Evolutionary conservation across 2,888 invertebrate genomes (phyloP).

Genomic region (Abrostola tripartita): DNA sequence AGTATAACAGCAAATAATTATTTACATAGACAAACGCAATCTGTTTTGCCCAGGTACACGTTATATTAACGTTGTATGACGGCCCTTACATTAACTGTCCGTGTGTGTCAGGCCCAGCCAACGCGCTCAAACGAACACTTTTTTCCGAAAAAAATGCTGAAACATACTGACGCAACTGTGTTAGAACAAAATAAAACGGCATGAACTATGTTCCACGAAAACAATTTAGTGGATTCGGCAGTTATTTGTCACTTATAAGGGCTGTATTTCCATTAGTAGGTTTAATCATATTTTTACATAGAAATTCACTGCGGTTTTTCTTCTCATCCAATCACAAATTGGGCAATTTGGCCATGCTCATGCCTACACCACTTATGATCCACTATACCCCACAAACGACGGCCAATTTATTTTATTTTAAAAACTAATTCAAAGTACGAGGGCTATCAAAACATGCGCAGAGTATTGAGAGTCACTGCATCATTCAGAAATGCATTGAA

Average conservation of each 20-base stretch:
- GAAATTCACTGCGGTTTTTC: conserved; percentile 1
- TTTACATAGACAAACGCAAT: not conserved
- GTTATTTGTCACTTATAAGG: conserved; percentile 21
- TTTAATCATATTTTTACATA: not conserved
- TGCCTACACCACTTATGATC: not conserved
- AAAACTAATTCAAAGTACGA: conserved; percentile 48
- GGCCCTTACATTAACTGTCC: conserved; percentile 44
- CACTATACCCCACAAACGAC: conserved; percentile 38
- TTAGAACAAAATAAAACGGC: conserved; percentile 59
- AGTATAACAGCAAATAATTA: not conserved
- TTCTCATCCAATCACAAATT: conserved; percentile 34
- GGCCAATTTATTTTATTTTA: conserved; percentile 34
- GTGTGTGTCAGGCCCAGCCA: conserved; percentile 60
- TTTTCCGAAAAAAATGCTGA: conserved; percentile 57
- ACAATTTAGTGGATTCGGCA: conserved; percentile 38
- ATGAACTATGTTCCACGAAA: conserved; percentile 28
- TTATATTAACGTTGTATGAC: conserved; percentile 29
- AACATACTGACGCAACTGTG: conserved; percentile 63
- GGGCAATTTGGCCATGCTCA: conserved; percentile 28
- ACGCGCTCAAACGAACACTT: conserved; percentile 54
- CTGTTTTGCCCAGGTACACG: conserved; percentile 5
- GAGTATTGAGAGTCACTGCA: conserved; percentile 57
- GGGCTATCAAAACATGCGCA: conserved; percentile 50
- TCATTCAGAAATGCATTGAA: conserved; percentile 63
- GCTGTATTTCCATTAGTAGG: conserved; percentile 11